Evolutionary conservation across 92 coral and sea anemone species (phyloP).

Genomic region (Heliopora coerulea): DNA sequence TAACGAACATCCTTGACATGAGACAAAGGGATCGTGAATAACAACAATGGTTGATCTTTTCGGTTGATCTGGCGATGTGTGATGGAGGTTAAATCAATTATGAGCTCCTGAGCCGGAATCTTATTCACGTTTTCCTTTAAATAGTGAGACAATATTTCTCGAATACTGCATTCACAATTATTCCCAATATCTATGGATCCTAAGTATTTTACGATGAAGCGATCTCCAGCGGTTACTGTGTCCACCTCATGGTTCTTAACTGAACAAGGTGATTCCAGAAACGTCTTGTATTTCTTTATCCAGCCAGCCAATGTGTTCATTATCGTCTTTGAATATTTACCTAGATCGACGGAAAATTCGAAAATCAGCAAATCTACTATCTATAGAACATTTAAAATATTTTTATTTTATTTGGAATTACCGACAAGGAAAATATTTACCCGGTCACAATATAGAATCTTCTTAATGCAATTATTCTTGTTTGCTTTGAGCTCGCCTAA

Average conservation of each 20-base stretch:
- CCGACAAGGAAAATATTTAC: too few relatives aligned
- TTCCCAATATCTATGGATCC: not conserved
- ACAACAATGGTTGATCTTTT: not conserved
- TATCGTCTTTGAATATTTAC: too few relatives aligned
- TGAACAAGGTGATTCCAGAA: too few relatives aligned
- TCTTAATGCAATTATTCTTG: too few relatives aligned
- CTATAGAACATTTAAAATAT: too few relatives aligned
- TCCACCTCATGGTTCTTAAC: constrained; percentile 9
- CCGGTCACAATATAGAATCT: too few relatives aligned
- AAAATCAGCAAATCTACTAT: too few relatives aligned
- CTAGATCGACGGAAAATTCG: too few relatives aligned
- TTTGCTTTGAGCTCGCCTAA: too few relatives aligned
- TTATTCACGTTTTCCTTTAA: not conserved
- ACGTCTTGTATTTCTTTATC: too few relatives aligned
- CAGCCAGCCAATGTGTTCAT: too few relatives aligned
- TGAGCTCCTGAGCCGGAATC: not conserved
- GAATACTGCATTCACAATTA: constrained; percentile 2
- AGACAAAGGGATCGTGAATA: constrained; percentile 1
- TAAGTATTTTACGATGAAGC: constrained; percentile 6
- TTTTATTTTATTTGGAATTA: too few relatives aligned
- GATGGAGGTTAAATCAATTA: not conserved
- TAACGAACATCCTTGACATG: constrained; percentile 10
- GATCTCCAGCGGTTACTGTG: not conserved
- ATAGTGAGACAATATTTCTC: constrained; percentile 1
- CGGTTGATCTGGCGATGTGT: not conserved